Base-by-base conservation (phyloP, 2,113 vertebrate genomes). In the Neolamprologus hecqui region DNA sequence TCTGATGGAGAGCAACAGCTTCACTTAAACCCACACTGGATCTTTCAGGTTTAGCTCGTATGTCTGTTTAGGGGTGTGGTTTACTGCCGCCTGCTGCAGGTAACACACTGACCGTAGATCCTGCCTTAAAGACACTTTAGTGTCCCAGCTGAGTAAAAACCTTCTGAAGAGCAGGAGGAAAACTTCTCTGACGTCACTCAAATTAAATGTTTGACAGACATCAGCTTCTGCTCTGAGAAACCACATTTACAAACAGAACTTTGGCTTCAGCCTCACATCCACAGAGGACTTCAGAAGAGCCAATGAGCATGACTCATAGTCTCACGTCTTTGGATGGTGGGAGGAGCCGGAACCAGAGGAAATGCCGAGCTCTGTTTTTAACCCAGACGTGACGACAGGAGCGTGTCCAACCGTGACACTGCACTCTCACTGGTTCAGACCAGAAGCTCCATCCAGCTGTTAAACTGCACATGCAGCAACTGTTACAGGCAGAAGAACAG, bases 71-170 rank as follows among this genome's bases (percentile, higher is more conserved):
- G 40, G 8, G 40, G 4, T 3, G 21, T 73, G 68, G 8, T 42
- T 26, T 45, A 47, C 14, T 73, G 31, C 28, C 9, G 6, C 57
- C 3, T 60, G 65, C 37, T 1, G 1, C 65, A 47, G 68, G 40
- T 45, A 2, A 45, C 9, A 26, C 21, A 45, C 8, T 1, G 4
- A 45, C 8, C 4, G 1, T 42, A 14, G 40, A 17, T 17, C 21
- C 0, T 4, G 8, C 1, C 37, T 26, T 42, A 73, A 45, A 73
- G n/a, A 26, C 21, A 10, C 37, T 73, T 23, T 17, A 23, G 7
- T 15, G 7, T 70, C 2, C 10, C 65, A 23, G 12, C 35, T 23
- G 35, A 23, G 65, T 23, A 6, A 23, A 42, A 42, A 73, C 37
- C 13, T 14, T 9, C 12, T 45, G 21, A 45, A 10, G 8, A 45